Base-by-base conservation (phyloP, 2,888 invertebrate genomes). In the Noctua pronuba region DNA sequence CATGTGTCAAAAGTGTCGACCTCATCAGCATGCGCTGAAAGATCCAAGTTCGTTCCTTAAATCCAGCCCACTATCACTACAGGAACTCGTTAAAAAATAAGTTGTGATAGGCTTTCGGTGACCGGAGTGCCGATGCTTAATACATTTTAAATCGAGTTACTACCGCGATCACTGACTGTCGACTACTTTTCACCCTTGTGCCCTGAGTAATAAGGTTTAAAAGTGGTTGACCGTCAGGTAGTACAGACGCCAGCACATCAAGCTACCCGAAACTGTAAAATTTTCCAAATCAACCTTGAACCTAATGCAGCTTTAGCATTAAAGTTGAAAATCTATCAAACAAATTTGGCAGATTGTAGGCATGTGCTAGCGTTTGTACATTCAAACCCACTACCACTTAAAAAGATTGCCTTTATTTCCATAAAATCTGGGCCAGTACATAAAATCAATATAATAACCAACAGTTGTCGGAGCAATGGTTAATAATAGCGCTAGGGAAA, bases 391-490 rank as follows among this genome's bases (percentile, higher is more conserved):
- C 68, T 68, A 24, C 28, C 52, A 79, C 84, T 83, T 81, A 84
- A 58, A 81, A 81, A 72, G 46, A 81, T 79, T 84, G 49, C 80
- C 35, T 24, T 62, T 55, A 79, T 64, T 81, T 71, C 24, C 66
- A 72, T 84, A 67, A 41, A 80, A 80, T 80, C 65, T 72, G 72
- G 81, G 81, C 28, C 81, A 79, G 31, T 67, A 41, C 46, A 28
- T 70, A 55, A 79, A 83, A 84, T 84, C 80, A 84, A 84, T 81
- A 79, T 41, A n/a, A 82, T 35, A 62, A 62, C n/a, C 65, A 21
- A 49, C 35, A 8, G 38, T 55, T 78, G 7, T 60, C 18, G 6
- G 38, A 60, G 5, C 49, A 78, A 78, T 60, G 18, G n/a, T 44
- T 62, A 58, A 74, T 71, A 85, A 69, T 28, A 73, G 58, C 13